Percentiles rank a stretch among this genome's conserved stretches.
phyloP scores from a whole-genome alignment of 2,888 invertebrate genomes.

The Sympetrum striolatum region DNA sequence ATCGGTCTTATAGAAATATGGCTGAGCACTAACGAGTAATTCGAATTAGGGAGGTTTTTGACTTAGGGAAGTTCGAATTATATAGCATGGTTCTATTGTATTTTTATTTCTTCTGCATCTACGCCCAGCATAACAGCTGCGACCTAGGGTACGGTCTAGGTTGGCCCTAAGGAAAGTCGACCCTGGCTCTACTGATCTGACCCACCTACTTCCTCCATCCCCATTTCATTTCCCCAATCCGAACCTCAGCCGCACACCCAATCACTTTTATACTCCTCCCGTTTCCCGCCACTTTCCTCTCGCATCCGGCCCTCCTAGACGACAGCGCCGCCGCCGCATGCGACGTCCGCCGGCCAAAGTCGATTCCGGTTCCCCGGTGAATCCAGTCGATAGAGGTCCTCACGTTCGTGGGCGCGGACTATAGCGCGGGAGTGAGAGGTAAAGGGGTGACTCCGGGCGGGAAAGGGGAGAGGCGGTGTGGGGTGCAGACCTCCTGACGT shows the following conservation, averaged over 20 bases:
- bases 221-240: no score
- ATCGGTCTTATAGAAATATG: no score
- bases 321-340: neutral
- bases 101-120: no score
- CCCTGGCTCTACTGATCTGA: no score
- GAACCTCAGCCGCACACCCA: neutral
- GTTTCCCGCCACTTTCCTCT: neutral
- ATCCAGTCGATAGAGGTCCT: slow-evolving; percentile 31
- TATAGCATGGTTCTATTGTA: no score
- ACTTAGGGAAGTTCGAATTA: no score
- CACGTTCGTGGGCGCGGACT: slow-evolving; percentile 7
- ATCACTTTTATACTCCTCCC: neutral
- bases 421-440: neutral
- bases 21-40: no score
- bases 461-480: neutral
- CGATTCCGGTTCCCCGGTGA: slow-evolving; percentile 19
- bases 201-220: no score
- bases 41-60: no score
- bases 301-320: neutral
- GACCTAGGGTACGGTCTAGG: no score
- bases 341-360: neutral
- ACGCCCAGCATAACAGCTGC: no score
- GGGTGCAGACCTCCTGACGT: neutral
- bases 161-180: no score
- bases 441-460: slow-evolving; percentile 4